Evolutionary conservation across 2,797 vertebrate genomes (phyloP).

Genomic region (Tangara arthus): DNA sequence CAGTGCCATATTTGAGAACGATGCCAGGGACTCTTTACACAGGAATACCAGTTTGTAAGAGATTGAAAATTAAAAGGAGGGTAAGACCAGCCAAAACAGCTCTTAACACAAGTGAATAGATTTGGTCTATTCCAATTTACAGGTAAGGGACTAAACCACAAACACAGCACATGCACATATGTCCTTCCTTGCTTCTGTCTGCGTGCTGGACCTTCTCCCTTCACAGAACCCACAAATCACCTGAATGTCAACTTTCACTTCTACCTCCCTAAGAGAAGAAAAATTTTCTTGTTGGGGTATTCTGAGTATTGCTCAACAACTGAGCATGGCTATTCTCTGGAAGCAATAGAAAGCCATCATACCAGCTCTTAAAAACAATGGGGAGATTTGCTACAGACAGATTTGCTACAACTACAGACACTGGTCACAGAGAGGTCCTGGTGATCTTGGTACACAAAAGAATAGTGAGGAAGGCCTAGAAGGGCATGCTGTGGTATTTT

Average conservation of each 20-base stretch:
- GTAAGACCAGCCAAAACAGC: background rate
- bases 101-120: background rate
- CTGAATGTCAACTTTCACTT: background rate
- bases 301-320: background rate
- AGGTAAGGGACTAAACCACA: background rate
- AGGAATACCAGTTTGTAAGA: background rate
- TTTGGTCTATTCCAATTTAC: background rate
- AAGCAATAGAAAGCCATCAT: background rate
- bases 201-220: background rate
- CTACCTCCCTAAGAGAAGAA: background rate
- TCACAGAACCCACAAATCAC: background rate
- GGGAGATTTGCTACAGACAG: background rate
- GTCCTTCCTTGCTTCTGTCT: background rate
- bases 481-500: background rate
- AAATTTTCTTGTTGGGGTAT: background rate
- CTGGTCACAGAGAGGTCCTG: background rate
- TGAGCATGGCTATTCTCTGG: background rate
- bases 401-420: background rate
- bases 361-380: accelerated
- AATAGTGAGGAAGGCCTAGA: background rate
- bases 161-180: background rate
- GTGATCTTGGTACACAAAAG: background rate
- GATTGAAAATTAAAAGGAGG: background rate
- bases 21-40: background rate
- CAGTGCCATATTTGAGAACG: background rate